Evolutionary conservation across 2,888 invertebrate genomes (phyloP), one percentile per base, ranked within the genome.

Genomic region (Nomada ruficornis): DNA sequence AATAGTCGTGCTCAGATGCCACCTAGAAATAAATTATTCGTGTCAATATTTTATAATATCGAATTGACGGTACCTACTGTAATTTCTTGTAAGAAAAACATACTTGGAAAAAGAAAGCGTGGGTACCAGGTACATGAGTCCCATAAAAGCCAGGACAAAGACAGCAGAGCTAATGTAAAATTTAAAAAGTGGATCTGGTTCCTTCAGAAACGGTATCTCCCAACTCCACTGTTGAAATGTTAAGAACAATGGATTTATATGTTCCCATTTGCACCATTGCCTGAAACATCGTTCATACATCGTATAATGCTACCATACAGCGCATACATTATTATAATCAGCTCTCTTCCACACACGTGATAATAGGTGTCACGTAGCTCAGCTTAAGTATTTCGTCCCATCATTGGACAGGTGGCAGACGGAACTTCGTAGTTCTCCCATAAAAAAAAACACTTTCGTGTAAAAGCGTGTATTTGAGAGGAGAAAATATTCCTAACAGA

Each of bases 111-210:
- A 90, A 47, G 96, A 95, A 52, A 97, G 91, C 75, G 95, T 94
- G 89, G 97, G 96, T 63, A 97, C 95, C 13, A 95, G 89, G 72
- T 96, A 94, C 54, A 96, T 95, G 3, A 91, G 86, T 20, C 90
- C 92, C 90, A 95, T 94, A 75, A 95, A 95, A 18, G 96, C 80
- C 60, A 96, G 94, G 23, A 97, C 95, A 54, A 96, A 90, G 50
- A 96, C 94, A 50, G 96, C 95, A 86, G 96, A 95, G 0, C 96
- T 94, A 47, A 97, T 94, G 91, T 97, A 98, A 92, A 97, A 98
- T 92, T 98, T 98, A 91, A 98, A 97, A 84, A 98, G 95, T 0
- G 97, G 97, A 94, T 98, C 98, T 0, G 96, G 96, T 86, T 97
- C 96, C 69, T 95, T 94, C 67, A 97, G 94, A 92, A 97, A 98